These are phyloP conservation scores for Phyllotis vaccarum DNA, from an alignment of 2,797 vertebrate genomes.

Conservation along the genomic window DNA sequence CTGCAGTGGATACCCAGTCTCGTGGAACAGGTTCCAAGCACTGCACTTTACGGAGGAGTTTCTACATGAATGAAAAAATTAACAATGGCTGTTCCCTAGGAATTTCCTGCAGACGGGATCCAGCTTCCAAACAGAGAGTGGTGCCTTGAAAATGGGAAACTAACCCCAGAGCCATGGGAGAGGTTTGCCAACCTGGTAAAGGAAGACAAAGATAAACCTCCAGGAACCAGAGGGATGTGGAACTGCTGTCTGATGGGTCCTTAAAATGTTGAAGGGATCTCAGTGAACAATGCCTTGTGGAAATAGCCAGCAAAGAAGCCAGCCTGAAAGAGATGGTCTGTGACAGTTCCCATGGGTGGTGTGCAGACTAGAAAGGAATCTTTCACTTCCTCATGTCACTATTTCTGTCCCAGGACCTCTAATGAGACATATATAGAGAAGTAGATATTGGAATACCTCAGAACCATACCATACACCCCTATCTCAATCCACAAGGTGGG, in stretches of 20 bases:
- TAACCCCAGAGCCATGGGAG: neutral
- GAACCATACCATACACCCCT: neutral
- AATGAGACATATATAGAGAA: neutral
- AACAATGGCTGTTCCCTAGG: neutral
- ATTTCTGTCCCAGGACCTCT: neutral
- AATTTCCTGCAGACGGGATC: neutral
- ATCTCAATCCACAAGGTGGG: neutral
- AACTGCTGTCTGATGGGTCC: neutral
- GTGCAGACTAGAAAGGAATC: neutral
- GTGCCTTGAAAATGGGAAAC: neutral
- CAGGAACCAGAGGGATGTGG: neutral
- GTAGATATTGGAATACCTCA: neutral
- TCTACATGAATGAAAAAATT: neutral
- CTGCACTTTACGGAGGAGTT: neutral
- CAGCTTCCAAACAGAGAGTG: neutral
- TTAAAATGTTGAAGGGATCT: neutral
- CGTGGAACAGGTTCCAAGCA: neutral
- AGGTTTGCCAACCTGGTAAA: neutral
- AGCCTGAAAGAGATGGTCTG: neutral
- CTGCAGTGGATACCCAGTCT: neutral
- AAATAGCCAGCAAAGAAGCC: neutral
- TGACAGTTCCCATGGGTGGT: neutral
- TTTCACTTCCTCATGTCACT: neutral
- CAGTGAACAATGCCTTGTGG: neutral
- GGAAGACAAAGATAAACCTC: neutral